These are phyloP conservation scores for Araneus ventricosus DNA, from an alignment of 1,140 invertebrate genomes.

Conservation along the genomic window DNA sequence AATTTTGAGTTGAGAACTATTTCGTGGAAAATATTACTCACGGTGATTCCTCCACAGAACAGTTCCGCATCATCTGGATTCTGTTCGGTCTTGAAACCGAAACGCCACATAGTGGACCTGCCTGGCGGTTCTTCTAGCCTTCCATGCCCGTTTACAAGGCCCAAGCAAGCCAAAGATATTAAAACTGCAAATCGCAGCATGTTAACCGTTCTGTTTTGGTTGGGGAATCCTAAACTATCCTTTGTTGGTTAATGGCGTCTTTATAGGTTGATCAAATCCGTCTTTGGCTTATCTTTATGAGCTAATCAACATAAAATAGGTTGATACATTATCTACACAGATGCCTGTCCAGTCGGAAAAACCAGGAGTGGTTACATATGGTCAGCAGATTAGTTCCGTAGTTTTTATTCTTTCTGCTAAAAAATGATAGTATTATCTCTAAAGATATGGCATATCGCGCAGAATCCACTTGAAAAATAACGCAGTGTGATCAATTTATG, in stretches of 20 bases:
- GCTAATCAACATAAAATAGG: neutral
- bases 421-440: neutral
- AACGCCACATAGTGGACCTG: slow-evolving; percentile 90
- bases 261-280: neutral
- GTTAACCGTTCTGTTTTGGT: neutral
- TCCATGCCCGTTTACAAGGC: slow-evolving; percentile 83
- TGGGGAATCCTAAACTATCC: neutral
- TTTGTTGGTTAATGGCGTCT: neutral
- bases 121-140: slow-evolving; percentile 91
- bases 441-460: neutral
- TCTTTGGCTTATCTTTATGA: neutral
- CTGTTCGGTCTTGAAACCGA: slow-evolving; percentile 86
- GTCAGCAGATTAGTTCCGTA: neutral
- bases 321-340: neutral
- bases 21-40: slow-evolving; percentile 78
- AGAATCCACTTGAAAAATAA: neutral
- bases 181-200: slow-evolving; percentile 33
- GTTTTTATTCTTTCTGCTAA: neutral
- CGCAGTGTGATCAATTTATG: neutral
- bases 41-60: slow-evolving; percentile 91
- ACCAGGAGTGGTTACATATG: neutral
- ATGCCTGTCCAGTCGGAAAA: neutral
- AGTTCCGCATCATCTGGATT: slow-evolving; percentile 95
- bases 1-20: too few species aligned
- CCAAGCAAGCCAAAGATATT: neutral